phyloP scores from a whole-genome alignment of 2,888 invertebrate species.

The Lypha dubia region DNA sequence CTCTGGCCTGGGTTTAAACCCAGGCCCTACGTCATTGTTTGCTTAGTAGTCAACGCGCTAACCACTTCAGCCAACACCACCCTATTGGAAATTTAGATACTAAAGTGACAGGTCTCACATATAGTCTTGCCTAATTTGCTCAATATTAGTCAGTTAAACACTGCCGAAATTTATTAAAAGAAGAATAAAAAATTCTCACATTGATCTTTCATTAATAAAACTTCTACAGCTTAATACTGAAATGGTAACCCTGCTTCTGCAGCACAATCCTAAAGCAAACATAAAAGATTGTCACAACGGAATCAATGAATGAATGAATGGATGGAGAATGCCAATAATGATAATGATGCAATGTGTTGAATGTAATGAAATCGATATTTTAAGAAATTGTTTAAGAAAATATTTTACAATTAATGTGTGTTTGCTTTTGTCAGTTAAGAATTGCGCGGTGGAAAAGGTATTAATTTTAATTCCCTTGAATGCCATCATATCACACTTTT shows the following conservation, averaged over 20 bases:
- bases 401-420: not conserved
- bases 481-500: not conserved
- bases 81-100: too few species aligned
- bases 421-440: not conserved
- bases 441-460: not conserved
- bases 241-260: conserved; percentile 3
- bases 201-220: not conserved
- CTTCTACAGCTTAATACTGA: not conserved
- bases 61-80: too few species aligned
- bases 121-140: too few species aligned
- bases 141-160: too few species aligned
- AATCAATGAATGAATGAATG: not conserved
- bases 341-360: conserved; percentile 4
- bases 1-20: too few species aligned
- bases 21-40: too few species aligned
- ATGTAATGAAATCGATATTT: conserved; percentile 14
- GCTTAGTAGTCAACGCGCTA: too few species aligned
- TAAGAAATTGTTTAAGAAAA: not conserved
- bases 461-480: not conserved
- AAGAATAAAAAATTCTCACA: too few species aligned
- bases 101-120: too few species aligned
- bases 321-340: not conserved
- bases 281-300: not conserved
- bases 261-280: not conserved
- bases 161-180: too few species aligned